Conservation (phyloP, 2,888 invertebrate species). For the Poecilobothrus nobilitatus region DNA sequence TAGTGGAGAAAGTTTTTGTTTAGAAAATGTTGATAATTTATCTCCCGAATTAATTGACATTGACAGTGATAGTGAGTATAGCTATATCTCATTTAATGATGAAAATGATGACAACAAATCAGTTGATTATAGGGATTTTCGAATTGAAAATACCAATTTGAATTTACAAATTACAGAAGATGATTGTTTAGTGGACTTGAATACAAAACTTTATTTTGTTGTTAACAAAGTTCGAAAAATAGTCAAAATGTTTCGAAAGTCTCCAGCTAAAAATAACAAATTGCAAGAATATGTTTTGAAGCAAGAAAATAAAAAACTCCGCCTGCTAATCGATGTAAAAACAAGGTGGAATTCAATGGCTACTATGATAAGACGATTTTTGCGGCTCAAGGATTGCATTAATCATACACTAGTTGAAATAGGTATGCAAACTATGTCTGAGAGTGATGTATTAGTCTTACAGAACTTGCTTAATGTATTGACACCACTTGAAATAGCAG, state of each 20-base stretch:
- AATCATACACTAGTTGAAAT: background rate
- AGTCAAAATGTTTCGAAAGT: background rate
- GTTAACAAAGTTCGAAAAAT: conserved; percentile 13
- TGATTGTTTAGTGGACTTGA: conserved; percentile 7
- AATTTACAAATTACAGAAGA: conserved; percentile 11
- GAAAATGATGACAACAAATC: background rate
- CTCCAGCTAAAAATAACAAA: conserved; percentile 13
- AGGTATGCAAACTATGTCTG: no score
- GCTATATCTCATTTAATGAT: conserved; percentile 3
- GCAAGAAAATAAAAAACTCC: conserved; percentile 14
- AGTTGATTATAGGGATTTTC: background rate
- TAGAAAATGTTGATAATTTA: conserved; percentile 11
- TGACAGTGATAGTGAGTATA: conserved; percentile 7
- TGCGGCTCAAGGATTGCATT: conserved; percentile 11
- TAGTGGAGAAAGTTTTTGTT: conserved; percentile 16
- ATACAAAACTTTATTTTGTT: background rate
- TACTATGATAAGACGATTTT: conserved; percentile 11
- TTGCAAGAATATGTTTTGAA: conserved; percentile 12
- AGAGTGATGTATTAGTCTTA: no score
- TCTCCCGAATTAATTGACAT: background rate
- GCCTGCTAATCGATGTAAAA: conserved; percentile 12
- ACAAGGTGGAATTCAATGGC: conserved; percentile 13
- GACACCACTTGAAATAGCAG: no score
- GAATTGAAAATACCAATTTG: background rate
- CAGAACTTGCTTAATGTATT: no score